Base-by-base conservation (phyloP, 2,797 vertebrate species). In the Diplodus puntazzo region DNA sequence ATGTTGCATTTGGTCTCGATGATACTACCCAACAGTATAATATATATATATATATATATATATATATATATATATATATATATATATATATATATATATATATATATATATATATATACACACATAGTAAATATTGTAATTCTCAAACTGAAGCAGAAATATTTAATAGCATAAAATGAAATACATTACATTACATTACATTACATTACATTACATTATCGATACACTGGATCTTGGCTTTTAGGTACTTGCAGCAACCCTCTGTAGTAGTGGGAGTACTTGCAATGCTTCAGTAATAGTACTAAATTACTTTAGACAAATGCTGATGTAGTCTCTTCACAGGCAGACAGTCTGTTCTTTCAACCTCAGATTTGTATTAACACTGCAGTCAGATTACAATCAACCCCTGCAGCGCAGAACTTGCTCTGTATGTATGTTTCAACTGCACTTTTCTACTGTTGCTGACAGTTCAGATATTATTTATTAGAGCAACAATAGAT, bases 401-500 rank as follows among this genome's bases (percentile, higher is more conserved):
- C 55, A 1, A 13, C 30, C 46, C 25, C 17, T 23, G 11, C 18
- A 39, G 12, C 45, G 53, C 64, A 53, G 39, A 53, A 25, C 13
- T 42, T 46, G 39, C 27, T 25, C n/a, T 18, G 1, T 20, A 17
- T 53, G 5, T 45, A 45, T 45, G 58, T 49, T 63, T 77, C 30
- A n/a, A 4, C 12, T 46, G 11, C 53, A 49, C 12, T 27, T 60
- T 46, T 64, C 53, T 39, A 4, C 9, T 55, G 49, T 20, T 43
- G 12, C 20, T 42, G 18, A 17, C 25, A 49, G 11, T 54, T 61
- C n/a, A 27, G 21, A 64, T 61, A 21, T 21, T 48, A 30, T 49
- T 73, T n/a, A 55, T 16, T 39, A 39, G 8, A 39, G 9, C 34
- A 30, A 43, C 48, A 70, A 63, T 18, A 25, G 11, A 65, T 77